These are phyloP conservation scores for Catostylus mosaicus DNA, from an alignment of 30 jellyfish, hydroid and myxozoan species.

Conservation along the genomic window DNA sequence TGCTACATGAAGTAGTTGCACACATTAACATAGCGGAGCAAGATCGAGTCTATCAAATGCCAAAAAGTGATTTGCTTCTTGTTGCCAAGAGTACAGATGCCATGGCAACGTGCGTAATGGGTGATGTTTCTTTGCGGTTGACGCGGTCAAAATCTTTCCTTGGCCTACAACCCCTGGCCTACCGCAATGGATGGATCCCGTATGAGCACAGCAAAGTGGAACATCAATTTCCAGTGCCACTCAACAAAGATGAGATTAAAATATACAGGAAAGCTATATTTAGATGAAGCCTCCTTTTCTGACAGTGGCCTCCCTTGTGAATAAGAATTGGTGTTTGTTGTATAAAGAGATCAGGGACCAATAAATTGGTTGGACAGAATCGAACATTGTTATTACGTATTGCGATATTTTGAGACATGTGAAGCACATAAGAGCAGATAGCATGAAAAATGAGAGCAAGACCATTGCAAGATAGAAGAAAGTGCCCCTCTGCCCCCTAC, in stretches of 20 bases:
- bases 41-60: slow-evolving; percentile 34
- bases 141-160: slow-evolving; percentile 8
- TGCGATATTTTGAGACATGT: no score
- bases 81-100: slow-evolving; percentile 62
- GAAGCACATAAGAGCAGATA: no score
- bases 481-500: no score
- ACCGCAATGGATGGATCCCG: slow-evolving; percentile 43
- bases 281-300: slow-evolving; percentile 9
- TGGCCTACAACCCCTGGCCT: slow-evolving; percentile 49
- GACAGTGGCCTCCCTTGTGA: background rate
- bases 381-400: no score
- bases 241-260: slow-evolving; percentile 57
- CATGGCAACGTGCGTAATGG: slow-evolving; percentile 69
- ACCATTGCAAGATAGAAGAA: no score
- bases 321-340: no score
- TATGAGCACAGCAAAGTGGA: slow-evolving; percentile 56
- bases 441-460: no score
- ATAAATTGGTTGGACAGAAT: no score
- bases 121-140: slow-evolving; percentile 47
- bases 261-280: slow-evolving; percentile 59
- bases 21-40: background rate
- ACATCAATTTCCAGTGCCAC: slow-evolving; percentile 65
- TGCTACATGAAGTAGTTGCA: slow-evolving; percentile 18
- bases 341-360: no score
- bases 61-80: slow-evolving; percentile 31